These are phyloP conservation scores for Cynaeus angustus DNA, from an alignment of 2,888 invertebrate genomes.

Conservation along the genomic window DNA sequence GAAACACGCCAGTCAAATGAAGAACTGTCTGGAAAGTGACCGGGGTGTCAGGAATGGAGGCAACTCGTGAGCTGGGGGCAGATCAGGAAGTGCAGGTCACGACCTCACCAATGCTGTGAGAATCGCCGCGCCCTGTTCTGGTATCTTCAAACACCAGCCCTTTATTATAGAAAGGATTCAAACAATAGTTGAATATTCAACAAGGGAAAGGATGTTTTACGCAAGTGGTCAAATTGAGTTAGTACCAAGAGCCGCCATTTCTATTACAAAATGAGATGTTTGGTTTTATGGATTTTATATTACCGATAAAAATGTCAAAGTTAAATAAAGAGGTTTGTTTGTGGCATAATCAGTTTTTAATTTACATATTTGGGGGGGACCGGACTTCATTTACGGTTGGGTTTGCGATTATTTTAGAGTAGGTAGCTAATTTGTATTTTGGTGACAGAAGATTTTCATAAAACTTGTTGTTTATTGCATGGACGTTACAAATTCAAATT, in stretches of 20 bases:
- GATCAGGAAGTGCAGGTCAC: slow-evolving; percentile 52
- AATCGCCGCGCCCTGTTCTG: slow-evolving; percentile 46
- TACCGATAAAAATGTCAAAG: slow-evolving; percentile 15
- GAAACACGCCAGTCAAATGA: slow-evolving; percentile 27
- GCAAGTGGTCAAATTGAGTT: not conserved
- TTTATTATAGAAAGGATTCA: slow-evolving; percentile 26
- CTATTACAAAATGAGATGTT: slow-evolving; percentile 12
- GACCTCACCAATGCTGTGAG: slow-evolving; percentile 51
- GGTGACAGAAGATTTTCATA: slow-evolving; percentile 4
- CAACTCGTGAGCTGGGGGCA: slow-evolving; percentile 50
- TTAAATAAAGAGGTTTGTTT: slow-evolving; percentile 1
- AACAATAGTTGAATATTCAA: slow-evolving; percentile 30
- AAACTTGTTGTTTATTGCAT: slow-evolving; percentile 2
- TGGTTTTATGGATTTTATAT: slow-evolving; percentile 5
- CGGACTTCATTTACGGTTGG: not conserved
- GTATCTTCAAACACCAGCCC: slow-evolving; percentile 32
- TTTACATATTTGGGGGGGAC: not conserved
- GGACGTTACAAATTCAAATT: slow-evolving; percentile 1
- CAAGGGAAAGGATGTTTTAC: slow-evolving; percentile 24
- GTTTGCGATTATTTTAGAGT: not conserved
- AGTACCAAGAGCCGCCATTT: no score
- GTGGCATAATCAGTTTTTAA: slow-evolving; percentile 3
- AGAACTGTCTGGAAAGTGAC: slow-evolving; percentile 40
- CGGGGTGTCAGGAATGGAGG: slow-evolving; percentile 46
- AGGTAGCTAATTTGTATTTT: slow-evolving; percentile 5